phyloP scores from a whole-genome alignment of 2,113 vertebrate species.

The Phalacrocorax carbo region DNA sequence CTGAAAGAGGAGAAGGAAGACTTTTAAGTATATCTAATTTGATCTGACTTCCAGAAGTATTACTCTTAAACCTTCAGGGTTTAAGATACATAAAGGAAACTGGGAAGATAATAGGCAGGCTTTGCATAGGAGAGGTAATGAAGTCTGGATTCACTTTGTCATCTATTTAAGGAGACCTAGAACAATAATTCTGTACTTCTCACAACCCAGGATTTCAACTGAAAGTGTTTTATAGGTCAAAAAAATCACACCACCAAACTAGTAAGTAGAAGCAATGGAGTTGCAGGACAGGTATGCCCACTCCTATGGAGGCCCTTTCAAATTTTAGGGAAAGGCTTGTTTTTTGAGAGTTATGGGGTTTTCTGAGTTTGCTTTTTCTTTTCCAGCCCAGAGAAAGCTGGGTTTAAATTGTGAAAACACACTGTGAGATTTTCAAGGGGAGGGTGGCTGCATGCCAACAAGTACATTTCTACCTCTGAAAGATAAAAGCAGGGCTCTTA shows the following conservation, averaged over 20 bases:
- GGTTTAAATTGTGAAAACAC: neutral
- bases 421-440: neutral
- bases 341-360: accelerated
- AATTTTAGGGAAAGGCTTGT: neutral
- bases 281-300: neutral
- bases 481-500: neutral
- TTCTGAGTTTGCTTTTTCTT: neutral
- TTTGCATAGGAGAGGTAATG: neutral
- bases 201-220: neutral
- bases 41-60: neutral
- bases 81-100: neutral
- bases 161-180: neutral
- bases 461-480: neutral
- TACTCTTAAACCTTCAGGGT: neutral
- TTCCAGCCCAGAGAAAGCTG: neutral
- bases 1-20: neutral
- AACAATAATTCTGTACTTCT: neutral
- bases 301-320: neutral
- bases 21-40: neutral
- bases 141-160: neutral
- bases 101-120: neutral
- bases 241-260: neutral
- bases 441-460: neutral
- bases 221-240: neutral
- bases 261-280: neutral